These are phyloP conservation scores for Amblyopsis rosae DNA, from an alignment of 2,113 vertebrate genomes.

Conservation along the genomic window DNA sequence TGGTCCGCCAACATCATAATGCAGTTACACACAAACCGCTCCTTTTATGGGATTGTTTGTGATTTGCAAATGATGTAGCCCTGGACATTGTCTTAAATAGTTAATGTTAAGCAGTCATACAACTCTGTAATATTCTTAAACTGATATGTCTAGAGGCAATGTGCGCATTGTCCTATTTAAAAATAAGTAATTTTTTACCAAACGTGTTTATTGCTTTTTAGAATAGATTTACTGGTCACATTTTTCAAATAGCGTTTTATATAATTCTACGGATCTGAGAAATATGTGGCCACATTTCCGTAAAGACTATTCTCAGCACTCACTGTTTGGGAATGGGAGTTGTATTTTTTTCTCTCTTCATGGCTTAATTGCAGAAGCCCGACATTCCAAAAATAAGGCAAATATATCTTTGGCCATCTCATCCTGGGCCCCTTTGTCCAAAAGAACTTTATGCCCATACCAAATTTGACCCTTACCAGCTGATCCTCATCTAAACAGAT, in stretches of 20 bases:
- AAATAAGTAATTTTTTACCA: neutral
- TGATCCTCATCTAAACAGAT: slow-evolving; percentile 63
- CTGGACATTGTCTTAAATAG: slow-evolving; percentile 33
- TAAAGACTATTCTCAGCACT: slow-evolving; percentile 44
- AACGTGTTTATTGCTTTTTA: neutral
- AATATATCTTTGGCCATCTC: slow-evolving; percentile 51
- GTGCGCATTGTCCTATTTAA: too few relatives aligned
- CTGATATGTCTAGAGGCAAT: neutral
- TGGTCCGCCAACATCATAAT: slow-evolving; percentile 16
- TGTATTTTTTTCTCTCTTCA: slow-evolving; percentile 36
- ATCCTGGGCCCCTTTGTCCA: slow-evolving; percentile 47
- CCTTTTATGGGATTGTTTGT: slow-evolving; percentile 40
- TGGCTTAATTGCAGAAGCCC: slow-evolving; percentile 57
- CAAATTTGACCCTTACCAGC: slow-evolving; percentile 58
- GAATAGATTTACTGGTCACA: slow-evolving; percentile 44
- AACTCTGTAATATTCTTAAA: too few relatives aligned
- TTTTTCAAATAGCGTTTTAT: slow-evolving; percentile 30
- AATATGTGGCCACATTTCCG: slow-evolving; percentile 20
- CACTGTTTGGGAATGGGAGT: slow-evolving; percentile 28
- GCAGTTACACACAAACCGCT: slow-evolving; percentile 7
- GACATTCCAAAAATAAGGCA: slow-evolving; percentile 61
- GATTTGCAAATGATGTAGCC: slow-evolving; percentile 16
- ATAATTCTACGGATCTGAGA: slow-evolving; percentile 46
- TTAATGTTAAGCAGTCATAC: neutral
- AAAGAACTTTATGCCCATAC: slow-evolving; percentile 44